Percentiles rank a stretch among this genome's conserved stretches.
Conservation (phyloP, 2,113 vertebrate genomes). For the Anolis sagrei region DNA sequence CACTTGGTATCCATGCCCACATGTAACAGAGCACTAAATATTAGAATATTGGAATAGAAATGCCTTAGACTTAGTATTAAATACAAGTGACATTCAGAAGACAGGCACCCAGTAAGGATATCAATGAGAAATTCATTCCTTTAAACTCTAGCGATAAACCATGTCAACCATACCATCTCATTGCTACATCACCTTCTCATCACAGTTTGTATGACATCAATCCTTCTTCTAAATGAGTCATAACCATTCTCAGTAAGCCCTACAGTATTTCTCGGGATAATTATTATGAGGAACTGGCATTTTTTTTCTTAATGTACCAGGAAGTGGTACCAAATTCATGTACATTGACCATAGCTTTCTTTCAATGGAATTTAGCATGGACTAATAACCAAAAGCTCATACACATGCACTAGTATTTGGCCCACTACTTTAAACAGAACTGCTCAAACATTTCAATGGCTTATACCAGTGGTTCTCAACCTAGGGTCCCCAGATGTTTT, state of each 20-base stretch:
- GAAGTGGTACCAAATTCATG: no score
- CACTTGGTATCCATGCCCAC: conserved; percentile 89
- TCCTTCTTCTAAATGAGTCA: background rate
- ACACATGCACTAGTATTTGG: background rate
- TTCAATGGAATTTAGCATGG: no score
- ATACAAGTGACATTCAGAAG: background rate
- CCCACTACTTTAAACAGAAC: background rate
- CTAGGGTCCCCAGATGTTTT: no score
- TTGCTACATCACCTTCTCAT: background rate
- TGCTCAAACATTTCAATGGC: background rate
- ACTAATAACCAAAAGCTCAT: no score
- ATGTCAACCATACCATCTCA: background rate
- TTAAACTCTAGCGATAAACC: background rate
- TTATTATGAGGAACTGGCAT: no score
- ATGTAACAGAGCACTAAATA: conserved; percentile 88
- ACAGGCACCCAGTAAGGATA: background rate
- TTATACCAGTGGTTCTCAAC: no score
- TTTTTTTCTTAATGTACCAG: no score
- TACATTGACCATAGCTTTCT: no score
- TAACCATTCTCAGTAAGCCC: no score
- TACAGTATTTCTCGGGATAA: no score
- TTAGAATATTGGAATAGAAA: conserved; percentile 31
- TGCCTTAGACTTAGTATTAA: background rate
- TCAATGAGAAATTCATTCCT: background rate
- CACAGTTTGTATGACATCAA: background rate